Evolutionary conservation across 2,888 invertebrate species (phyloP), one percentile per base, ranked within the genome.

Genomic region (Perdita meconis): DNA sequence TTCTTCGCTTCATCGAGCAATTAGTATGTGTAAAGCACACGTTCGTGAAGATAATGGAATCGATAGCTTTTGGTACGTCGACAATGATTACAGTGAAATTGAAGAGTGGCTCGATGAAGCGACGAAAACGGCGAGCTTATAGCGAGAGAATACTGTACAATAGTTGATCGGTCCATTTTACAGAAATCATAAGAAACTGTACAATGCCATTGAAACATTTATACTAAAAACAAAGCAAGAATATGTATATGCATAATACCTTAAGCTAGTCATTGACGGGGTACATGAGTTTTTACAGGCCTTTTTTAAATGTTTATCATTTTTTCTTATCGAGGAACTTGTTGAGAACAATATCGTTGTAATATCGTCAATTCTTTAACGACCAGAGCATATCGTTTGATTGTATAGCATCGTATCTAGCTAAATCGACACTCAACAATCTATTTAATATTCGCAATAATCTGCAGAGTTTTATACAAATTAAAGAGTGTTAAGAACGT

Each of bases 221-320:
- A 70, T 65, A 61, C 59, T 80, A 56, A 64, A 6, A 61, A 50
- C 59, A 61, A 56, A 78, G 61, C 65, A 83, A 74, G 71, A 82
- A 85, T 87, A 80, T 84, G 84, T 88, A 83, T 87, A 86, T 86
- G 88, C 89, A 90, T 90, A 88, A 90, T 90, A 90, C 85, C 83
- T 86, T 87, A 89, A 89, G 88, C 90, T 89, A 90, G 90, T 90
- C 90, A 90, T 87, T 87, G 84, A 87, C 80, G 83, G 83, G 81
- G 86, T 89, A 86, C 83, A 86, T 78, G 82, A 86, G 85, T 86
- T 83, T 81, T 83, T 81, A 83, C 83, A 81, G 83, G 83, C 82
- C 83, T 84, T 86, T 87, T 88, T 82, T 67, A 40, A 65, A 74
- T 63, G 47, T 30, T 67, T 44, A 19, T 57, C 19, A 19, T 56